Percentiles rank a stretch among this genome's conserved stretches.
Evolutionary conservation across 2,113 vertebrate species (phyloP).

Genomic region (Polyodon spathula): DNA sequence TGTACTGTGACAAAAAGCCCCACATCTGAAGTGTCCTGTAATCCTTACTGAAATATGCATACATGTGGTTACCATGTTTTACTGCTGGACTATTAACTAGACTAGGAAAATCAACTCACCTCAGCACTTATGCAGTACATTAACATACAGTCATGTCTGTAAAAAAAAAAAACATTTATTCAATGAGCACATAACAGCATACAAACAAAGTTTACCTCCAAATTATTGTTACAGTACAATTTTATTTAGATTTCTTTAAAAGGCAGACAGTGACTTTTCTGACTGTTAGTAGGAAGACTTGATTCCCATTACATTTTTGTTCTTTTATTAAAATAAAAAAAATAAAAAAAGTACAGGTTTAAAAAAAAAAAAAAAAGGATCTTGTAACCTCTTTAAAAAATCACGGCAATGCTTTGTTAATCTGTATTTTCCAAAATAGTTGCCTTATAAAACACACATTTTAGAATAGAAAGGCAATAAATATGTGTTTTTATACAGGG

Average conservation of each 20-base stretch:
- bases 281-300: constrained; percentile 8
- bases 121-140: no score
- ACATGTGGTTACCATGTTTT: no score
- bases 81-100: not conserved
- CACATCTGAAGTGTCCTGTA: no score
- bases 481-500: not conserved
- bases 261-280: constrained; percentile 9
- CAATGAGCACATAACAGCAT: constrained; percentile 42
- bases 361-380: constrained; percentile 7
- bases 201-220: constrained; percentile 25
- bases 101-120: not conserved
- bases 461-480: constrained; percentile 20
- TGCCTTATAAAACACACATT: constrained; percentile 31
- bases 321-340: constrained; percentile 4
- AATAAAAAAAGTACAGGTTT: constrained; percentile 1
- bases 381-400: constrained; percentile 7
- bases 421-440: constrained; percentile 6
- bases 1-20: no score
- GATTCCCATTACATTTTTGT: not conserved
- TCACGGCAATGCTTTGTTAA: constrained; percentile 1
- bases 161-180: constrained; percentile 41
- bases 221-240: not conserved
- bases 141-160: constrained; percentile 10
- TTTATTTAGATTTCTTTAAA: constrained; percentile 12
- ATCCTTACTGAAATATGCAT: not conserved